Evolutionary conservation across 2,113 vertebrate species (phyloP).

Genomic region (Sigmodon hispidus): DNA sequence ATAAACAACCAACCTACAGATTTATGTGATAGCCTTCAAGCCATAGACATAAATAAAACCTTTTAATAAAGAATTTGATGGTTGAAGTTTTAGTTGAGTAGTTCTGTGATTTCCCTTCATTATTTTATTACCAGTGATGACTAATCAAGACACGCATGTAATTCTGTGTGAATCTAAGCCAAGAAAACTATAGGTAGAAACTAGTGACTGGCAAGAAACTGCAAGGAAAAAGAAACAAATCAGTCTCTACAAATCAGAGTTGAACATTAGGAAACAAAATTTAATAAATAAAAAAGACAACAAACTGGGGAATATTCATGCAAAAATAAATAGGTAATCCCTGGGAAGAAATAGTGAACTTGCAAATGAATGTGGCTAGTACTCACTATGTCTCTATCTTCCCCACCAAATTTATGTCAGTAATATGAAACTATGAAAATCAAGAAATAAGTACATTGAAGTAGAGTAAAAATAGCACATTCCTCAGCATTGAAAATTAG

Average conservation of each 20-base stretch:
- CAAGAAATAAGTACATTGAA: background rate
- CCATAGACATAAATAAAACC: background rate
- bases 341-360: background rate
- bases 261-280: background rate
- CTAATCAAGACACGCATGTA: background rate
- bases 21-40: background rate
- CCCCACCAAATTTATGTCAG: background rate
- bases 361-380: fast-evolving
- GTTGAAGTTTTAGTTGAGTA: conserved; percentile 3
- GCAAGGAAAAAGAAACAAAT: background rate
- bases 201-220: background rate
- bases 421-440: background rate
- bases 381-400: background rate
- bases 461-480: fast-evolving
- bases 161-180: background rate
- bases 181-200: background rate
- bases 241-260: background rate
- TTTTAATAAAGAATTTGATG: conserved; percentile 32
- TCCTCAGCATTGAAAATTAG: background rate
- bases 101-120: background rate
- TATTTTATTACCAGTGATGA: background rate
- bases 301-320: background rate
- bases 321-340: background rate
- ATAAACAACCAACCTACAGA: background rate
- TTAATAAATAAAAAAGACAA: background rate